Conservation (phyloP, 2,888 invertebrate genomes). For the Acronicta psi region DNA sequence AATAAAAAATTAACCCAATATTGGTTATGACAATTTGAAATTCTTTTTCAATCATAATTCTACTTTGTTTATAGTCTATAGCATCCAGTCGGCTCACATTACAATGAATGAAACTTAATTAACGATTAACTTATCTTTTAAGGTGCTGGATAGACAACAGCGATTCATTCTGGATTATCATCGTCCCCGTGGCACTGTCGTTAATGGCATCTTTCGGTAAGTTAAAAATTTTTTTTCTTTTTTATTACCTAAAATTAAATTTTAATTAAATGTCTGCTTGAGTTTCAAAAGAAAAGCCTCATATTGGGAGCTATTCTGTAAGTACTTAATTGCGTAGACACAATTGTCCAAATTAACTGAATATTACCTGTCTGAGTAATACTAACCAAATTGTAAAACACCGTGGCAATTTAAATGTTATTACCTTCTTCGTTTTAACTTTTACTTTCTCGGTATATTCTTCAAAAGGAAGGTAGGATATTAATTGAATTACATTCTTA, state of each 20-base stretch:
- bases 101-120: no score
- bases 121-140: constrained; percentile 27
- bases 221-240: constrained; percentile 37
- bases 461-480: not conserved
- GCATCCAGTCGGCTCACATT: no score
- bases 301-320: not conserved
- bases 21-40: no score
- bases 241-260: not conserved
- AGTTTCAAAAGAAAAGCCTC: not conserved
- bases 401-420: constrained; percentile 2
- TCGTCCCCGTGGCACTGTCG: constrained; percentile 90
- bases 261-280: not conserved
- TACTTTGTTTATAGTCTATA: not conserved
- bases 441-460: not conserved
- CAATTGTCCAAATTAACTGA: constrained; percentile 24
- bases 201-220: constrained; percentile 89
- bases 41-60: no score
- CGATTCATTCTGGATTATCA: constrained; percentile 90
- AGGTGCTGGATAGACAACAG: constrained; percentile 92
- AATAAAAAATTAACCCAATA: no score
- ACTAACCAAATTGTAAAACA: constrained; percentile 6
- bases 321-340: constrained; percentile 24
- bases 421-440: not conserved
- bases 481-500: constrained; percentile 25
- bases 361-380: constrained; percentile 14